phyloP scores from a whole-genome alignment of 2,113 vertebrate species.

The Macroglossus sobrinus region DNA sequence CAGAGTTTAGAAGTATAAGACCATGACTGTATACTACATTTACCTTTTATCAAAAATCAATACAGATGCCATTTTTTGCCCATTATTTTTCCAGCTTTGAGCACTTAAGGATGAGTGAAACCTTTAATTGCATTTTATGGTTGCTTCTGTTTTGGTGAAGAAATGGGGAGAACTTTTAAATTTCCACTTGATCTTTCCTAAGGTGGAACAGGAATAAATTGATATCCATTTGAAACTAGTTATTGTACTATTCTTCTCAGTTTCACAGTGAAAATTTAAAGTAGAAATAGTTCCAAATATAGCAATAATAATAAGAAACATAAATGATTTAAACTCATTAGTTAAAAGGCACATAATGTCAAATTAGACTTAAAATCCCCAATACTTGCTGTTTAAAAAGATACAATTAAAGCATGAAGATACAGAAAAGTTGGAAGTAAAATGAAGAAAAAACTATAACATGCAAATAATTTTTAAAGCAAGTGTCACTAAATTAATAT shows the following conservation, averaged over 20 bases:
- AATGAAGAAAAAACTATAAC: neutral
- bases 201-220: neutral
- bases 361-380: neutral
- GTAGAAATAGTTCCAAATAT: neutral
- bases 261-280: neutral
- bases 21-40: neutral
- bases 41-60: slow-evolving; percentile 24
- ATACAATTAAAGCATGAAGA: neutral
- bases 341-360: neutral
- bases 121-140: neutral
- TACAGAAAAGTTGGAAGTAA: neutral
- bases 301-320: neutral
- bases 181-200: neutral
- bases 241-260: neutral
- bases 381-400: neutral
- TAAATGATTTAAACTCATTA: neutral
- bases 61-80: neutral
- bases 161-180: neutral
- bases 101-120: neutral
- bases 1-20: neutral
- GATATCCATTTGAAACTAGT: neutral
- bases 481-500: neutral
- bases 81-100: neutral
- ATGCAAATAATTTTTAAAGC: neutral
- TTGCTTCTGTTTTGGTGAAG: neutral